A percentile compares a stretch with the other conserved stretches of the same genome.
Conservation (phyloP, 2,797 vertebrate species). For the Carduelis carduelis region DNA sequence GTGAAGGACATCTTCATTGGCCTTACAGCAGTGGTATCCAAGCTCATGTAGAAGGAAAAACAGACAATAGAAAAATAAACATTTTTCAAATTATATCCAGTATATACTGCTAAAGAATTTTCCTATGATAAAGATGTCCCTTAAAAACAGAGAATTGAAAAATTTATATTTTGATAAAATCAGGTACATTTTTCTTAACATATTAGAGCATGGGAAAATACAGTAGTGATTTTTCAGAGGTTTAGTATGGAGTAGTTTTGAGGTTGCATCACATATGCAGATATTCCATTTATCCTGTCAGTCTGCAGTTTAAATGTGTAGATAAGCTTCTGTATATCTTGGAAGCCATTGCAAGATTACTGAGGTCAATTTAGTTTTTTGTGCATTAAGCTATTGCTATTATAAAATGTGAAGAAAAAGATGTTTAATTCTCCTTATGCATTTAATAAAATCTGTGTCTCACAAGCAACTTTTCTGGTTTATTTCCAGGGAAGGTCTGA, state of each 20-base stretch:
- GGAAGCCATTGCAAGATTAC: not conserved
- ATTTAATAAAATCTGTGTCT: not conserved
- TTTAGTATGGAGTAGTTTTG: not conserved
- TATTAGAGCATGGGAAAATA: not conserved
- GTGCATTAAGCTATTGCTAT: not conserved
- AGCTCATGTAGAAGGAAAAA: not conserved
- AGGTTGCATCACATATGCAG: not conserved
- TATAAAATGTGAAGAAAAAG: not conserved
- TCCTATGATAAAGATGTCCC: not conserved
- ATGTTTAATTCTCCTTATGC: not conserved
- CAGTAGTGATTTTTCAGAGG: not conserved
- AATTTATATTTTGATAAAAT: not conserved
- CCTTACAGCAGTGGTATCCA: not conserved
- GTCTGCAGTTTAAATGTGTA: not conserved
- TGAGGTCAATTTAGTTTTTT: not conserved
- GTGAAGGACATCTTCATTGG: not conserved
- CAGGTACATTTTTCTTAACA: not conserved
- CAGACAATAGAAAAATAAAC: not conserved
- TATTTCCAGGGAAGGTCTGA: slow-evolving; percentile 85
- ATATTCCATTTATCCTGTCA: not conserved
- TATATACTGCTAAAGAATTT: not conserved
- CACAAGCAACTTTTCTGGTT: not conserved
- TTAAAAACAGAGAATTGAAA: not conserved
- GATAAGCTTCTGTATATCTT: not conserved
- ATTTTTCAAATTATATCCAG: not conserved